phyloP scores from a whole-genome alignment of 1,140 invertebrate species.

The Choristoneura fumiferana region DNA sequence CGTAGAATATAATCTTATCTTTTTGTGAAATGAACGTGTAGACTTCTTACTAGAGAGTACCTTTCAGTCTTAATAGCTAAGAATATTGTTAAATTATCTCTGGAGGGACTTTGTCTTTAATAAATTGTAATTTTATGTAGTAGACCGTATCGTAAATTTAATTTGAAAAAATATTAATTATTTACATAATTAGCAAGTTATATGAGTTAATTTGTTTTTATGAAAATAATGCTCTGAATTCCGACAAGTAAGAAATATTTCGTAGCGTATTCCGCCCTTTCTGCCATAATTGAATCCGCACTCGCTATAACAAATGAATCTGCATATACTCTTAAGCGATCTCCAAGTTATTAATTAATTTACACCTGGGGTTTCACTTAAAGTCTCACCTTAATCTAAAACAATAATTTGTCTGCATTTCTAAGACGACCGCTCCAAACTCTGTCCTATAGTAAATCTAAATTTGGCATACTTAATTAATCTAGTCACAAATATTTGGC shows the following conservation, averaged over 20 bases:
- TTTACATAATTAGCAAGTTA: slow-evolving; percentile 43
- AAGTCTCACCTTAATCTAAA: slow-evolving; percentile 56
- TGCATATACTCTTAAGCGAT: slow-evolving; percentile 41
- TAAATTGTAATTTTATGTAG: slow-evolving; percentile 51
- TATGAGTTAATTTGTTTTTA: slow-evolving; percentile 43
- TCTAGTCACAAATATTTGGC: slow-evolving; percentile 36
- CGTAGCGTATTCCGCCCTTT: slow-evolving; percentile 13
- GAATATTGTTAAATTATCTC: slow-evolving; percentile 67
- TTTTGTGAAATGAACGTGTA: slow-evolving; percentile 28
- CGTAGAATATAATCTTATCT: slow-evolving; percentile 25
- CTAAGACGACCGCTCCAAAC: slow-evolving; percentile 26
- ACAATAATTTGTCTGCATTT: slow-evolving; percentile 35
- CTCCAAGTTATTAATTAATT: slow-evolving; percentile 33
- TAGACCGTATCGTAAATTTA: slow-evolving; percentile 50
- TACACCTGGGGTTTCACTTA: slow-evolving; percentile 47
- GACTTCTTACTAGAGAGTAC: slow-evolving; percentile 35
- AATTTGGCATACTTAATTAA: slow-evolving; percentile 44
- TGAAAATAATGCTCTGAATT: slow-evolving; percentile 51
- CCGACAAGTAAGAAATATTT: slow-evolving; percentile 30
- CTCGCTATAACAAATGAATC: slow-evolving; percentile 43
- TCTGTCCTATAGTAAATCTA: slow-evolving; percentile 43
- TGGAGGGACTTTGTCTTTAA: slow-evolving; percentile 70
- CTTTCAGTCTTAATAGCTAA: slow-evolving; percentile 72
- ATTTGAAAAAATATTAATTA: slow-evolving; percentile 60
- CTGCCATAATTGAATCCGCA: slow-evolving; percentile 20